A percentile compares a stretch with the other conserved stretches of the same genome.
These are phyloP conservation scores for Halisarca cf. caerulea DNA, from an alignment of 37 sponge, comb jelly and placozoan species.

Conservation along the genomic window DNA sequence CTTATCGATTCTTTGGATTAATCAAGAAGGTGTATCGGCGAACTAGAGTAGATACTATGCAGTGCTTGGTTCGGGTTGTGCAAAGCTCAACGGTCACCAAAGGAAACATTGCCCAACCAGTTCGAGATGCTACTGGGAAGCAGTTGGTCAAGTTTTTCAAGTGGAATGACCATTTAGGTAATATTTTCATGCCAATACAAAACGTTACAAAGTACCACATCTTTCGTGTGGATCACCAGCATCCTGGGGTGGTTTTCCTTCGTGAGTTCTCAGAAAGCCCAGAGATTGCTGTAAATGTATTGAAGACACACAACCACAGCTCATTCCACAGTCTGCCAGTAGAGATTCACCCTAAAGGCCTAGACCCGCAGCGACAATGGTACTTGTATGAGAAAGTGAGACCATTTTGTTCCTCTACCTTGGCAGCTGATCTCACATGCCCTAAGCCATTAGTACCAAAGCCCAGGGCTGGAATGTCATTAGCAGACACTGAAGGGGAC, in stretches of 20 bases:
- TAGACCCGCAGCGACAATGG: not conserved
- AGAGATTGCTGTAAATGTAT: not conserved
- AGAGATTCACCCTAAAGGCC: not conserved
- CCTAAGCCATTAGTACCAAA: not conserved
- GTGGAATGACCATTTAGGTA: not conserved
- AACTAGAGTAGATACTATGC: not conserved
- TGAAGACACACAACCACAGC: not conserved
- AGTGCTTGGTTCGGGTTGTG: not conserved
- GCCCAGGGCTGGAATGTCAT: not conserved
- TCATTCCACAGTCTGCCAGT: not conserved
- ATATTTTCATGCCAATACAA: not conserved
- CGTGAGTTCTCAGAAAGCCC: not conserved
- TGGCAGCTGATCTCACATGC: not conserved
- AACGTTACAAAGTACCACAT: conserved; percentile 1
- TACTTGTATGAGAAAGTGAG: not conserved
- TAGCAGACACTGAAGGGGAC: not conserved
- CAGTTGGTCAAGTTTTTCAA: not conserved
- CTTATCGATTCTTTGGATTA: not conserved
- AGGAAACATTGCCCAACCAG: not conserved
- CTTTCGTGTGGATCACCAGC: not conserved
- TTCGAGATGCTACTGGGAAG: not conserved
- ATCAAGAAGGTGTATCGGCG: not conserved
- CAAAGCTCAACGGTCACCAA: not conserved
- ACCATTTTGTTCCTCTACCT: not conserved
- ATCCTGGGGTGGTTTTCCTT: conserved; percentile 1